Conservation (phyloP, 2,113 vertebrate species). For the Heptranchias perlo region DNA sequence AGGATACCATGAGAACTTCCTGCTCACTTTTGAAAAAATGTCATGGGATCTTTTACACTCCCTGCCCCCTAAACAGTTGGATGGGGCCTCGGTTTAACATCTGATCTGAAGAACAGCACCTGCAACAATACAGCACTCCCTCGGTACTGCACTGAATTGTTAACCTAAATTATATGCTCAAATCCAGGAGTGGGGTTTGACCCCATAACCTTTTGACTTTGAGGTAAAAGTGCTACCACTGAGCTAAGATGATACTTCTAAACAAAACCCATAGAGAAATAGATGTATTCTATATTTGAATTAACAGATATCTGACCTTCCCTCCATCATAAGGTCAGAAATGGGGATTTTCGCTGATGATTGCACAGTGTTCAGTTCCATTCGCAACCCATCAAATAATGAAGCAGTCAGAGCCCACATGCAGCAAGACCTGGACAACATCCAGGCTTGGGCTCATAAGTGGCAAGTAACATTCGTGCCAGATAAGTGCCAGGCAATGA, state of each 20-base stretch:
- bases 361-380: too few species aligned
- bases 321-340: too few species aligned
- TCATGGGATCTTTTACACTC: background rate
- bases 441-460: too few species aligned
- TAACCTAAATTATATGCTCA: background rate
- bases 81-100: background rate
- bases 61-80: background rate
- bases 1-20: background rate
- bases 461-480: too few species aligned
- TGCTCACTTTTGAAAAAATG: background rate
- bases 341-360: too few species aligned
- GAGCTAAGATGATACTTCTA: background rate
- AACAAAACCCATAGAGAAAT: background rate
- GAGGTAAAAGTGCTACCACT: background rate
- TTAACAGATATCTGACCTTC: background rate
- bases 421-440: too few species aligned
- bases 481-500: too few species aligned
- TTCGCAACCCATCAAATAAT: too few species aligned
- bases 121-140: background rate
- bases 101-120: background rate
- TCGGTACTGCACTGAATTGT: background rate
- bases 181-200: background rate
- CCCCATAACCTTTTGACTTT: background rate
- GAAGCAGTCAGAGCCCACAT: too few species aligned
- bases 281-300: background rate